These are phyloP conservation scores for Drosophila stalkeri DNA, from an alignment of 2,888 invertebrate species.

Conservation along the genomic window DNA sequence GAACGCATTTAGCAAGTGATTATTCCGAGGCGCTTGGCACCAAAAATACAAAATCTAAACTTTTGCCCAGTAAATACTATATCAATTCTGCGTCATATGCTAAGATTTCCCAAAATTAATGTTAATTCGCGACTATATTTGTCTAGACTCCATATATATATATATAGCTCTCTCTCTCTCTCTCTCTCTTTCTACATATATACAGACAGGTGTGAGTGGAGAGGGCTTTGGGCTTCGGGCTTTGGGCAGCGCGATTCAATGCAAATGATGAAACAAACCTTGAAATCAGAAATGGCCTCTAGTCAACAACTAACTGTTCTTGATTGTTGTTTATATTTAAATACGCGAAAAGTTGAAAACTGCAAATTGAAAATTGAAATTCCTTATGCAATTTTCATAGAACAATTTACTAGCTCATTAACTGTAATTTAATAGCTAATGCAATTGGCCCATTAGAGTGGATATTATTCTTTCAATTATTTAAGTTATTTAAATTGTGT, in stretches of 20 bases:
- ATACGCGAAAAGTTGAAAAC: constrained; percentile 27
- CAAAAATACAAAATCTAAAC: constrained; percentile 45
- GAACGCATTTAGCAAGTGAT: constrained; percentile 70
- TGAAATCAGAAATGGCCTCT: constrained; percentile 38
- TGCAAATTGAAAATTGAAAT: constrained; percentile 34
- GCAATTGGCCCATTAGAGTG: constrained; percentile 32
- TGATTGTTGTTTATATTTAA: constrained; percentile 38
- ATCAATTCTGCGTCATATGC: constrained; percentile 45
- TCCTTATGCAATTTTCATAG: constrained; percentile 29
- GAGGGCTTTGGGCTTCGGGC: constrained; percentile 2
- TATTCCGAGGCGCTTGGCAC: constrained; percentile 62
- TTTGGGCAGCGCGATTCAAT: constrained; percentile 53
- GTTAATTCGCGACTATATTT: constrained; percentile 54
- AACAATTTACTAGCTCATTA: constrained; percentile 56
- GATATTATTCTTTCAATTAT: constrained; percentile 33
- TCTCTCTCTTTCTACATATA: neutral
- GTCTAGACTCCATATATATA: constrained; percentile 49
- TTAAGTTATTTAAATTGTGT: constrained; percentile 2
- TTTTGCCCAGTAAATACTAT: constrained; percentile 27
- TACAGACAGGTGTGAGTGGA: neutral
- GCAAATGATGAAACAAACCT: constrained; percentile 64
- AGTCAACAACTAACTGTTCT: constrained; percentile 30
- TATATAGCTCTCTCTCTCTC: neutral
- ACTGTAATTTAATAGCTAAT: constrained; percentile 54
- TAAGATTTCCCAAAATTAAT: constrained; percentile 62